Conservation (phyloP, 2,888 invertebrate genomes). For the Tinea trinotella region DNA sequence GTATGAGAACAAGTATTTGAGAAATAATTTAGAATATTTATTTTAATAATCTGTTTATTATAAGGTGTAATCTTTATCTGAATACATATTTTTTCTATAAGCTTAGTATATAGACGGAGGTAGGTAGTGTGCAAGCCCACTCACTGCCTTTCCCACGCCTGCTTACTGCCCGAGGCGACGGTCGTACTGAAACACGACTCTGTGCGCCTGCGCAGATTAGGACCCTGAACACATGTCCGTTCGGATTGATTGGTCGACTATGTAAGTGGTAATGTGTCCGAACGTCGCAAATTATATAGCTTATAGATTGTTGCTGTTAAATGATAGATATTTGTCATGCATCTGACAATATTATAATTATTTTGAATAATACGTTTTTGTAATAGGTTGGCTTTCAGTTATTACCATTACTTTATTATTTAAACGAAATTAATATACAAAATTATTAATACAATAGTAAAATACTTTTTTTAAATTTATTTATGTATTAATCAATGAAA, state of each 20-base stretch:
- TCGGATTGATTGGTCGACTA: constrained; percentile 7
- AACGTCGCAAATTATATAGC: background rate
- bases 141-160: constrained; percentile 14
- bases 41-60: too few relatives aligned
- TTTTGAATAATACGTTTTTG: background rate
- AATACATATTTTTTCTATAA: background rate
- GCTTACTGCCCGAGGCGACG: constrained; percentile 10
- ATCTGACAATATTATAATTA: background rate
- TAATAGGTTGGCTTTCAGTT: too few relatives aligned
- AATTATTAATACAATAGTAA: too few relatives aligned
- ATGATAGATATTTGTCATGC: background rate
- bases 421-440: too few relatives aligned
- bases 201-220: constrained; percentile 1
- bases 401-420: too few relatives aligned
- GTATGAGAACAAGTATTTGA: too few relatives aligned
- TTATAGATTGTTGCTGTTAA: background rate
- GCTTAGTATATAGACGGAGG: background rate
- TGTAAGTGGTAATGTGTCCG: constrained; percentile 4
- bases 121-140: background rate
- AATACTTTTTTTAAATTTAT: too few relatives aligned
- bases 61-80: too few relatives aligned
- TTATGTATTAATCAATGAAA: too few relatives aligned
- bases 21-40: too few relatives aligned
- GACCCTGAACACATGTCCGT: constrained; percentile 6
- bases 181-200: constrained; percentile 3